Conservation (phyloP, 1,140 invertebrate species). For the Phenacoccus solenopsis region DNA sequence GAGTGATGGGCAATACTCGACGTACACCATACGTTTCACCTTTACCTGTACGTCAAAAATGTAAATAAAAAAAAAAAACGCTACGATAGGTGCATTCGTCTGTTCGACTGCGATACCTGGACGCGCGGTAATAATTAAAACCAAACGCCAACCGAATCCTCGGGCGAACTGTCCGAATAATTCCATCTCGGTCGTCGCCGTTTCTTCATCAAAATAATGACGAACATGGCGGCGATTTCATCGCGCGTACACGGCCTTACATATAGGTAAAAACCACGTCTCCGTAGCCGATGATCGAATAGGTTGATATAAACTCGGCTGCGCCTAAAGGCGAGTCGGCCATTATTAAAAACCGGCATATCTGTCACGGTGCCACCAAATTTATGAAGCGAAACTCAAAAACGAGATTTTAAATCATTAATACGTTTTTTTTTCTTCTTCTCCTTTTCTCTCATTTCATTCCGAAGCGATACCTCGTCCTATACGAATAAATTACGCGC, state of each 20-base stretch:
- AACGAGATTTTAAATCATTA: slow-evolving; percentile 18
- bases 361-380: slow-evolving; percentile 16
- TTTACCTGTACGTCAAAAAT: too few species aligned
- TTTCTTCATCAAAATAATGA: too few species aligned
- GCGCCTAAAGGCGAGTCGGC: slow-evolving; percentile 11
- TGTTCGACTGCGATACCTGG: not conserved
- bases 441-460: too few species aligned
- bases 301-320: not conserved
- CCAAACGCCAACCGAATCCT: not conserved
- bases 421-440: slow-evolving; percentile 8
- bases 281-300: not conserved
- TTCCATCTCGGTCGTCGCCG: not conserved
- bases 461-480: slow-evolving; percentile 2
- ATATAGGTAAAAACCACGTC: too few species aligned
- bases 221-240: too few species aligned
- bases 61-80: too few species aligned
- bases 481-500: slow-evolving; percentile 8
- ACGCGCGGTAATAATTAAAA: slow-evolving; percentile 1
- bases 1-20: not conserved
- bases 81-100: too few species aligned
- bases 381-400: slow-evolving; percentile 18
- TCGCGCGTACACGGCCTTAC: too few species aligned
- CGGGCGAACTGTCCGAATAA: not conserved
- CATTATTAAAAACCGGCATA: slow-evolving; percentile 16
- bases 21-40: too few species aligned